Base-by-base conservation (phyloP, 2,113 vertebrate species). In the Oryzias melastigma region DNA sequence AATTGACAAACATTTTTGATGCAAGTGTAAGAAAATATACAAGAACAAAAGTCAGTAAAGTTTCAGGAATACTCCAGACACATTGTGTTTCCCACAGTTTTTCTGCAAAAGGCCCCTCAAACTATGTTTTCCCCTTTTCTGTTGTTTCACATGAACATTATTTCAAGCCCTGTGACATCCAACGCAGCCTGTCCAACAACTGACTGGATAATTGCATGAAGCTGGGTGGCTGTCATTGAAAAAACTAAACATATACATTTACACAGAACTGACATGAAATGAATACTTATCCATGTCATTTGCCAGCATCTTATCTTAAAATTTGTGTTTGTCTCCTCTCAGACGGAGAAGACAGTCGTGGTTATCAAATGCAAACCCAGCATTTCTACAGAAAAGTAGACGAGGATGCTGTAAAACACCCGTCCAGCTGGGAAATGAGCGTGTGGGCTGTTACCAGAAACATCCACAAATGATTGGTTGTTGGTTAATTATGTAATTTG, bases 131-230 rank as follows among this genome's bases (percentile, higher is more conserved):
- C 18, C 25, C 43, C 50, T 24, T 35, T 22, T 52, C 22, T 42
- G 19, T 16, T 22, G 40, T 44, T 48, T 17, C 20, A 51, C 6
- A 35, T 41, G 59, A 51, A 42, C 59, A 61, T 51, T 62, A 62
- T 41, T 3, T 50, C 27, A 48, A 53, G 10, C 29, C 46, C 46
- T 48, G 44, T 62, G 43, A 42, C 19, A 25, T 42, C 22, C 25
- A 7, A n/a, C 13, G 51, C 42, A 14, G 60, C 22, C 42, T 17
- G 60, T n/a, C 13, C 18, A 8, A 15, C 5, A 14, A 24, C 49
- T 47, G 65, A 51, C 35, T 22, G 15, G 48, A 53, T 60, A 52
- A 61, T 60, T 41, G 50, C 3, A 45, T 66, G 27, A 24, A 58
- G 35, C 27, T 43, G 29, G 8, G 48, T 43, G 42, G 45, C 65